Evolutionary conservation across 2,113 vertebrate species (phyloP).

Genomic region (Paratilapia polleni): DNA sequence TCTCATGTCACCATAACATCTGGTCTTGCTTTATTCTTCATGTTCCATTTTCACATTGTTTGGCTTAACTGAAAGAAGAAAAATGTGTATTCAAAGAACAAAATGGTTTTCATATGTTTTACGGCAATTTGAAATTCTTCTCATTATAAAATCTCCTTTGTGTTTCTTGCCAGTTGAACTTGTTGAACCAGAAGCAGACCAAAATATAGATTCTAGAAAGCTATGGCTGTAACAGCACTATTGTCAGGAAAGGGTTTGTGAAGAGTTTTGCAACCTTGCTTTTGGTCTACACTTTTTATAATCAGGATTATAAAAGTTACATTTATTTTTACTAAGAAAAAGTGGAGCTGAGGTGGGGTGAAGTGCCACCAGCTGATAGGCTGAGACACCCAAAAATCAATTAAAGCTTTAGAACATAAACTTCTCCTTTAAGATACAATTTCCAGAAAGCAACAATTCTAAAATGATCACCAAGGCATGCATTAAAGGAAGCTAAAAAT

Average conservation of each 20-base stretch:
- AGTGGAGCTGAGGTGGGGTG: not conserved
- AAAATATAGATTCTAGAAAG: not conserved
- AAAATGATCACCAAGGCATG: not conserved
- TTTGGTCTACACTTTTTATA: not conserved
- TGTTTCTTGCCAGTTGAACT: constrained; percentile 24
- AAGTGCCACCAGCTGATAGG: not conserved
- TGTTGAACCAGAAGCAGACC: not conserved
- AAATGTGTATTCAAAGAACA: constrained; percentile 7
- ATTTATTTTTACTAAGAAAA: not conserved
- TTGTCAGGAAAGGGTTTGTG: not conserved
- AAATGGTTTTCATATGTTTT: constrained; percentile 55
- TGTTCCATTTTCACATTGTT: constrained; percentile 38
- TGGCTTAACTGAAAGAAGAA: constrained; percentile 10
- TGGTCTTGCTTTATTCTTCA: constrained; percentile 44
- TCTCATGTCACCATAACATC: constrained; percentile 45
- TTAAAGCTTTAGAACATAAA: not conserved
- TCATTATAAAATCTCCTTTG: constrained; percentile 17
- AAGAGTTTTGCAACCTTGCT: not conserved
- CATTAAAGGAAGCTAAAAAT: not conserved
- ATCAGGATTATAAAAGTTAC: not conserved
- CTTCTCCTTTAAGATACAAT: not conserved
- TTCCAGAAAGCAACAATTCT: not conserved
- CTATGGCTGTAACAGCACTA: not conserved
- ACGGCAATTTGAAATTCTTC: constrained; percentile 14
- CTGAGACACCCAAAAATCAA: not conserved